These are phyloP conservation scores for Tachuris rubrigastra DNA, from an alignment of 2,113 vertebrate species.

Conservation along the genomic window DNA sequence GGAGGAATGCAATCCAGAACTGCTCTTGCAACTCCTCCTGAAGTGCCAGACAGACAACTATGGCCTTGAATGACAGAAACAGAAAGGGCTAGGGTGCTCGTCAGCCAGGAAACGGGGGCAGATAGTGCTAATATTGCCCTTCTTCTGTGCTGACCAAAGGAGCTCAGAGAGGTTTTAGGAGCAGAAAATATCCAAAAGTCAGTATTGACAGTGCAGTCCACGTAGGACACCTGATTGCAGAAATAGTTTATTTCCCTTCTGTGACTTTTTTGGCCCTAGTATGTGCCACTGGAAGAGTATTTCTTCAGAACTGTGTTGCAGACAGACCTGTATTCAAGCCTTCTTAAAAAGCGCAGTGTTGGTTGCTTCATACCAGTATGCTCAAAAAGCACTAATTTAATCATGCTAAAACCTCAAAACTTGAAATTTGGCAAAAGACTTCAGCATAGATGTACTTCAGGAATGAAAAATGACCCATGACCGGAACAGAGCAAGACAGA, in stretches of 20 bases:
- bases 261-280: background rate
- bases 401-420: background rate
- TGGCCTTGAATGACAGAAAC: background rate
- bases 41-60: background rate
- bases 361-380: background rate
- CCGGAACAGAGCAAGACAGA: background rate
- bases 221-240: background rate
- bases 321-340: background rate
- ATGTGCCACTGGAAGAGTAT: background rate
- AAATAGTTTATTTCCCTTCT: background rate
- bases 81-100: background rate
- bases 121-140: background rate
- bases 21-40: background rate
- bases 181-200: background rate
- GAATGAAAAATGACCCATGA: background rate
- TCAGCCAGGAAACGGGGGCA: background rate
- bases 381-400: background rate
- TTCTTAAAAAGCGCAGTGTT: background rate
- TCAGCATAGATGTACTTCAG: background rate
- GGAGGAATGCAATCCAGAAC: background rate
- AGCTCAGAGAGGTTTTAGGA: background rate
- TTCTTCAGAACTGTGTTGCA: background rate
- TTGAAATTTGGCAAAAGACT: background rate
- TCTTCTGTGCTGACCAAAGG: background rate
- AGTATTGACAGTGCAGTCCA: background rate